A percentile compares a stretch with the other conserved stretches of the same genome.
Evolutionary conservation across 2,888 invertebrate genomes (phyloP).

Genomic region (Trissolcus japonicus): DNA sequence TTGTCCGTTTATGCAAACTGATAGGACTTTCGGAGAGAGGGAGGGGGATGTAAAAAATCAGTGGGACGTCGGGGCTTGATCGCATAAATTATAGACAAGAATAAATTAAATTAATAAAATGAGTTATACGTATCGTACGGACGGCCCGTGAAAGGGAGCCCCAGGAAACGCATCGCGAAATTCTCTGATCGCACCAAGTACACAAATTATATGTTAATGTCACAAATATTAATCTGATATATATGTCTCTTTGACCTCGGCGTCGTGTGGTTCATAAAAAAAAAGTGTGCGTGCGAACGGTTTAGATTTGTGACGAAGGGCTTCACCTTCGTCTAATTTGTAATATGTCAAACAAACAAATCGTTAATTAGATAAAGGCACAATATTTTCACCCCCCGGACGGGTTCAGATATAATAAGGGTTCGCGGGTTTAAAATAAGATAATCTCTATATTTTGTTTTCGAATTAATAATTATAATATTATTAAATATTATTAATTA

Average conservation of each 20-base stretch:
- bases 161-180: constrained; percentile 33
- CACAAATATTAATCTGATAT: constrained; percentile 40
- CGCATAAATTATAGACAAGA: constrained; percentile 20
- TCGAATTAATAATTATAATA: too few species aligned
- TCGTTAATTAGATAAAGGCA: too few species aligned
- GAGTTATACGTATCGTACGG: constrained; percentile 22
- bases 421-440: too few species aligned
- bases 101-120: constrained; percentile 36
- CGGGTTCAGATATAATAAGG: too few species aligned
- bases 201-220: constrained; percentile 29
- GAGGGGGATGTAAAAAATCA: too few species aligned
- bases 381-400: too few species aligned
- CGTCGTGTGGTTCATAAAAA: constrained; percentile 18
- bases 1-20: background rate
- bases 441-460: too few species aligned
- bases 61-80: background rate
- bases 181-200: constrained; percentile 19
- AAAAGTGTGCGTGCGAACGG: background rate
- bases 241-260: constrained; percentile 24
- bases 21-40: background rate
- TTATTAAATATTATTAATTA: too few species aligned
- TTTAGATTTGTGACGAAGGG: constrained; percentile 14
- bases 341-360: too few species aligned
- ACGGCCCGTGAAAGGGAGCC: constrained; percentile 19
- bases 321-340: too few species aligned